These are phyloP conservation scores for Parnassius apollo DNA, from an alignment of 2,888 invertebrate species.

Conservation along the genomic window DNA sequence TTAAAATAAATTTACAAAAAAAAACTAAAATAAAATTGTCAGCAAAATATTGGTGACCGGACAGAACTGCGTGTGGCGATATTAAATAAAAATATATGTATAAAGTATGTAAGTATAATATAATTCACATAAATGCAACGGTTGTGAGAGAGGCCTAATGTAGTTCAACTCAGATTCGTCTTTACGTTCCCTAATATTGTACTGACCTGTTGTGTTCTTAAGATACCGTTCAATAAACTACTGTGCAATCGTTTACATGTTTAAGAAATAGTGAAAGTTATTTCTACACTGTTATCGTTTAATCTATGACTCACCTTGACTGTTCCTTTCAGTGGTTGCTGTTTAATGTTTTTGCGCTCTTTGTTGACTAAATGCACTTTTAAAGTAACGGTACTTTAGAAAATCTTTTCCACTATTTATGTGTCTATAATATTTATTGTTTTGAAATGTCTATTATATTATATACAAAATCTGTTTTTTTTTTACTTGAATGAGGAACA, in stretches of 20 bases:
- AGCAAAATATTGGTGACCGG: conserved; percentile 10
- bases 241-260: conserved; percentile 55
- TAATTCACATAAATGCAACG: conserved; percentile 48
- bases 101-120: conserved; percentile 24
- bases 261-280: conserved; percentile 44
- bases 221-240: conserved; percentile 53
- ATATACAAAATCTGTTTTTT: conserved; percentile 5
- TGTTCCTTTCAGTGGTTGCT: conserved; percentile 40
- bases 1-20: conserved; percentile 34
- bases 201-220: conserved; percentile 76
- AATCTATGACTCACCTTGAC: conserved; percentile 38
- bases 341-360: conserved; percentile 13
- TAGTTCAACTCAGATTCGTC: conserved; percentile 57
- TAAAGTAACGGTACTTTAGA: not conserved
- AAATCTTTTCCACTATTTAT: conserved; percentile 4
- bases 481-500: not conserved
- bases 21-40: conserved; percentile 21
- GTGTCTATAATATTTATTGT: conserved; percentile 19
- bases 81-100: conserved; percentile 22
- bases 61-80: conserved; percentile 25
- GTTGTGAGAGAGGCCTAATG: conserved; percentile 79
- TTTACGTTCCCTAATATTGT: conserved; percentile 58
- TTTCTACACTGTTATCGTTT: conserved; percentile 64
- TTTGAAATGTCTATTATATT: conserved; percentile 15
- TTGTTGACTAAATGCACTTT: conserved; percentile 13